Evolutionary conservation across 2,888 invertebrate genomes (phyloP).

Genomic region (Heteromyza rotundicornis): DNA sequence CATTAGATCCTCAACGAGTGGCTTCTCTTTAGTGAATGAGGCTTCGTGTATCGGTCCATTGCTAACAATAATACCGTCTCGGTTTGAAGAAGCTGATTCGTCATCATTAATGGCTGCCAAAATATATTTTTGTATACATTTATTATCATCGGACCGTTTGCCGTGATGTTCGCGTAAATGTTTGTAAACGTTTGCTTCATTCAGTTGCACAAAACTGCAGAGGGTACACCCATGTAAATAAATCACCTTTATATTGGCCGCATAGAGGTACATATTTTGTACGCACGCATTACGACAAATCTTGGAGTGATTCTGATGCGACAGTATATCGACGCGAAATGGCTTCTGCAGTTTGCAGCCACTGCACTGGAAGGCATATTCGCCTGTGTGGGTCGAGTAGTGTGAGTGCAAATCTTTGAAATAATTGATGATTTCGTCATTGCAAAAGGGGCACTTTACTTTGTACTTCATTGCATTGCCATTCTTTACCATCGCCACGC

Average conservation of each 20-base stretch:
- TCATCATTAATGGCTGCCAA: slow-evolving; percentile 37
- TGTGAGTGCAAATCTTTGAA: slow-evolving; percentile 41
- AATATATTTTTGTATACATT: slow-evolving; percentile 34
- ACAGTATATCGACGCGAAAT: slow-evolving; percentile 36
- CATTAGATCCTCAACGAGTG: too few relatives aligned
- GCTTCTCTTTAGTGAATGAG: neutral
- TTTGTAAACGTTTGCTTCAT: slow-evolving; percentile 43
- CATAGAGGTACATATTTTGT: slow-evolving; percentile 38
- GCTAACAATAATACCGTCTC: slow-evolving; percentile 24
- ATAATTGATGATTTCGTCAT: slow-evolving; percentile 30
- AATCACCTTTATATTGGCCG: slow-evolving; percentile 34
- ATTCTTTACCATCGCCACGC: slow-evolving; percentile 14
- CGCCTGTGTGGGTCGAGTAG: slow-evolving; percentile 43
- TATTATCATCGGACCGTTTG: slow-evolving; percentile 22
- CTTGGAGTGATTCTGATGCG: slow-evolving; percentile 36
- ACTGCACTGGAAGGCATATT: slow-evolving; percentile 42
- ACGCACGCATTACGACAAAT: slow-evolving; percentile 33
- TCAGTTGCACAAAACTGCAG: slow-evolving; percentile 45
- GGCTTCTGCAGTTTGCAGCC: slow-evolving; percentile 38
- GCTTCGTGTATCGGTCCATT: slow-evolving; percentile 30
- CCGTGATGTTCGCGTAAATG: slow-evolving; percentile 43
- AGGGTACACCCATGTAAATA: slow-evolving; percentile 39
- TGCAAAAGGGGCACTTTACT: slow-evolving; percentile 39
- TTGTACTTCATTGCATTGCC: slow-evolving; percentile 29
- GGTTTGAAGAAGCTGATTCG: slow-evolving; percentile 20